Evolutionary conservation across 53 echinoderm and acorn worm species (phyloP), one percentile per base, ranked within the genome.

Genomic region (Echinometra lucunter): DNA sequence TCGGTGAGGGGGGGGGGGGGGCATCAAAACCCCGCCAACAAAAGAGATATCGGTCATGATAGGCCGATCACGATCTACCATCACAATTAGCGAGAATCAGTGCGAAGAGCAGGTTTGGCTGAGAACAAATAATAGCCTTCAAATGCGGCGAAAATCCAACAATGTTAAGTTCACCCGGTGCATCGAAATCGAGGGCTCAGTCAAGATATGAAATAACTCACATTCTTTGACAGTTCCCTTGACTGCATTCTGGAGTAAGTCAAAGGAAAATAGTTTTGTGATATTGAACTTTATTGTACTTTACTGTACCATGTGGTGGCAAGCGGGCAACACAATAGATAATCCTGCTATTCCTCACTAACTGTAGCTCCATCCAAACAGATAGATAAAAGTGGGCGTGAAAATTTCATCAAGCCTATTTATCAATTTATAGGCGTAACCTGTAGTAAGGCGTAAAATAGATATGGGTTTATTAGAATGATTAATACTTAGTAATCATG

Each of bases 51-150:
- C 34, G 12, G 72, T 32, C 72, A 72, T 32, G 72, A 35, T 35
- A 30, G 35, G 13, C 0, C 12, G 32, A 72, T 72, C 10, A 72
- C 72, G 72, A 72, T 72, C 25, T 12, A 72, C 72, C 34, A 72
- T 72, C 25, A 72, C 32, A 16, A 34, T 35, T 30, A 32, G 35
- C 30, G 35, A 72, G 12, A 72, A 72, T 4, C 35, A 72, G 70
- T 72, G 72, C 72, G 72, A 34, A 35, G 3, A 72, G 13, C 0
- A 53, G 35, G 35, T 35, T 32, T 9, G 3, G 28, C 72, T 72
- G 72, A 2, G 35, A 72, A 72, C 72, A 72, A 72, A 13, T 72
- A 72, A 34, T 70, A 70, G n/a, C 70, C 72, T 72, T 72, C 72
- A 72, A 15, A 32, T 72, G 34, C 12, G 72, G 72, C 32, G 16